These are phyloP conservation scores for Chiloscyllium punctatum DNA, from an alignment of 2,797 vertebrate species.

Conservation along the genomic window DNA sequence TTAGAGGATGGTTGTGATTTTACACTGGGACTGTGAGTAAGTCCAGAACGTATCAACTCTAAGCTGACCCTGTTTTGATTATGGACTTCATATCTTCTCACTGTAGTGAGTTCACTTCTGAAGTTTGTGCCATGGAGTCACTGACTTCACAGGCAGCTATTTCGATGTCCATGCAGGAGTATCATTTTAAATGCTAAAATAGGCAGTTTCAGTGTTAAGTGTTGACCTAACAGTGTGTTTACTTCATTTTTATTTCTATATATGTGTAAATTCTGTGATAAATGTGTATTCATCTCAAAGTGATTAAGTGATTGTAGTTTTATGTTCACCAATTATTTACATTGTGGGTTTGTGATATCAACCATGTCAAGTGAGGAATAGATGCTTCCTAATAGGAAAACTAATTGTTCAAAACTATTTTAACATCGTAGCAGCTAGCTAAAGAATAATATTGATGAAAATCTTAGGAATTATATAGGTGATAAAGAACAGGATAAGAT, in stretches of 20 bases:
- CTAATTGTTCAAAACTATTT: not conserved
- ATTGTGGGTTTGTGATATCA: not conserved
- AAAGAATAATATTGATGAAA: not conserved
- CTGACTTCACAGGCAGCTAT: not conserved
- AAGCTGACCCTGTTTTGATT: not conserved
- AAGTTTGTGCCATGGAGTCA: not conserved
- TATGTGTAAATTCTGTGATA: not conserved
- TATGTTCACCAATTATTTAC: not conserved
- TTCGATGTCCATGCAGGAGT: not conserved
- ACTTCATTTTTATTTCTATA: not conserved
- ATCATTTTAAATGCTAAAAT: not conserved
- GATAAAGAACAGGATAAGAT: not conserved
- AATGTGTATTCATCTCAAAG: not conserved
- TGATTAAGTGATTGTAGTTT: not conserved
- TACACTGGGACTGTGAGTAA: not conserved
- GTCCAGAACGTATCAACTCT: not conserved
- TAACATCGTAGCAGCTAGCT: not conserved
- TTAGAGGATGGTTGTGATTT: not conserved
- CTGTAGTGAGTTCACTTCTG: not conserved
- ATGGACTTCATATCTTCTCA: not conserved
- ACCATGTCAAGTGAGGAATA: not conserved
- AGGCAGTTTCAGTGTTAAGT: not conserved
- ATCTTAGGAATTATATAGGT: not conserved
- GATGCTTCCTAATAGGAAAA: not conserved
- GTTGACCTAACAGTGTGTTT: not conserved